Evolutionary conservation across 2,797 vertebrate genomes (phyloP).

Genomic region (Limnodromus scolopaceus): DNA sequence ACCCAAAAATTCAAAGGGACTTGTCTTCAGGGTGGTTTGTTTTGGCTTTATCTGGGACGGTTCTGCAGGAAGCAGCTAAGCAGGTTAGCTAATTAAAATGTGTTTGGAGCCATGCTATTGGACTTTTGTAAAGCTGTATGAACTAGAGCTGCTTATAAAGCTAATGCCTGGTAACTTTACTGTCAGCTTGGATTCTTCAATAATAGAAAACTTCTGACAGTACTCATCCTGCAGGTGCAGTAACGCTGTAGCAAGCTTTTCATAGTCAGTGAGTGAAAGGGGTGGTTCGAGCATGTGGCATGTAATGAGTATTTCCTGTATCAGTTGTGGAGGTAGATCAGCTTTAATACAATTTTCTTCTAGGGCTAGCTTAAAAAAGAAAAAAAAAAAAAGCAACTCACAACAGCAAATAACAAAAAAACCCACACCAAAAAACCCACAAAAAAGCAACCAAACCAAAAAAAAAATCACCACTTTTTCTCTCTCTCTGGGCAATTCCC

Average conservation of each 20-base stretch:
- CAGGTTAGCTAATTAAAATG: not conserved
- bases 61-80: not conserved
- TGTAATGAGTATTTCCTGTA: not conserved
- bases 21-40: not conserved
- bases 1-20: not conserved
- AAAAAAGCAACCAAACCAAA: not conserved
- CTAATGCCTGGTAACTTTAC: not conserved
- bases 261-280: not conserved
- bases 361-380: not conserved
- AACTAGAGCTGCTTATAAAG: not conserved
- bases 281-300: not conserved
- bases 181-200: not conserved
- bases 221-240: not conserved
- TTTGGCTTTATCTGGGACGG: not conserved
- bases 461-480: not conserved
- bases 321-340: not conserved
- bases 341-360: not conserved
- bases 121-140: not conserved
- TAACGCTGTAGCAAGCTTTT: not conserved
- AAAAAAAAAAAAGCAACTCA: not conserved
- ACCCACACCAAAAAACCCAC: not conserved
- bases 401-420: not conserved
- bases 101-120: not conserved
- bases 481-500: not conserved
- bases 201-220: not conserved